phyloP scores from a whole-genome alignment of 2,797 vertebrate species.

The Psittacula echo region DNA sequence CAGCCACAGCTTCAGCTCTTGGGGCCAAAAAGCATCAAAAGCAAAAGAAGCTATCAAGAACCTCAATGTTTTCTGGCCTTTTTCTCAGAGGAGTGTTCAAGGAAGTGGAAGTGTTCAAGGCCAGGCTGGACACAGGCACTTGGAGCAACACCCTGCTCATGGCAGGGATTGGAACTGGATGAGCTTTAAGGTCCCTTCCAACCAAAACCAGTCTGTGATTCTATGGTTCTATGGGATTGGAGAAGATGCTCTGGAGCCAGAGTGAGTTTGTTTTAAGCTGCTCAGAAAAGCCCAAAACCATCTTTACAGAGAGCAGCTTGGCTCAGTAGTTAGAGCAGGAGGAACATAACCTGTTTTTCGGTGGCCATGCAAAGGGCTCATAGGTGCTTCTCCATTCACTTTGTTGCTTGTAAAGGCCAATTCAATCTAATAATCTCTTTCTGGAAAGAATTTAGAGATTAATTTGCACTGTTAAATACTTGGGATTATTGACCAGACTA shows the following conservation, averaged over 20 bases:
- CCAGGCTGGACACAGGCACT: not conserved
- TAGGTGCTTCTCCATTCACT: not conserved
- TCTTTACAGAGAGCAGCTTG: not conserved
- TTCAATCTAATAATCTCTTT: not conserved
- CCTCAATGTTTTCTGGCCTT: not conserved
- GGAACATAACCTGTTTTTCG: not conserved
- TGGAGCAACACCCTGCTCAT: not conserved
- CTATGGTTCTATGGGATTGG: not conserved
- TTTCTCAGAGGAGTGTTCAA: not conserved
- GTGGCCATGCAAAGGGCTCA: not conserved
- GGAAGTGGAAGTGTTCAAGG: not conserved
- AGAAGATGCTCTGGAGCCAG: not conserved
- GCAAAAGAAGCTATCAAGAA: not conserved
- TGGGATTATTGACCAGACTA: not conserved
- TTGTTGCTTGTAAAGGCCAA: not conserved
- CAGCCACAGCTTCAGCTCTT: not conserved
- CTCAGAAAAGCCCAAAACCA: not conserved
- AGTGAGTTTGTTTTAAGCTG: not conserved
- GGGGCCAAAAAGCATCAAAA: not conserved
- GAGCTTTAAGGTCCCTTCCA: not conserved
- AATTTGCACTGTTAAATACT: not conserved
- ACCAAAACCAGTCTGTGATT: not conserved
- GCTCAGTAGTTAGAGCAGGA: not conserved
- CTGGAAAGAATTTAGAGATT: not conserved
- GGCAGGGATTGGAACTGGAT: not conserved